phyloP scores from a whole-genome alignment of 2,797 vertebrate species.

The Nothura maculosa region DNA sequence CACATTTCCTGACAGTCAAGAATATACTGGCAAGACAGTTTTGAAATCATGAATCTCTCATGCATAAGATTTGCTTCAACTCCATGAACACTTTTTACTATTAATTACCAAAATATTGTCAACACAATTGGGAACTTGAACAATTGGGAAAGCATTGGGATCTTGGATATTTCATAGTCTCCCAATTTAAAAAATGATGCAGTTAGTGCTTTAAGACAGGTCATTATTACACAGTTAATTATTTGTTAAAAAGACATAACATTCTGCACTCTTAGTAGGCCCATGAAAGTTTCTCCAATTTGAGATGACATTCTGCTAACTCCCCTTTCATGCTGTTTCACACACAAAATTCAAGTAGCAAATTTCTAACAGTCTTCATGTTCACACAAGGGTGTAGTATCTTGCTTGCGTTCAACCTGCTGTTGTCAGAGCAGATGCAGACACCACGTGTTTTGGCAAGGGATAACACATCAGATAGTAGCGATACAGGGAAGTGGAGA shows the following conservation, averaged over 20 bases:
- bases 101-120: background rate
- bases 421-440: slow-evolving; percentile 68
- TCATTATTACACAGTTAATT: background rate
- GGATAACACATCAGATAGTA: slow-evolving; percentile 59
- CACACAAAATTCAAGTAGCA: slow-evolving; percentile 26
- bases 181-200: background rate
- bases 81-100: background rate
- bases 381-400: slow-evolving; percentile 43
- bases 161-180: background rate
- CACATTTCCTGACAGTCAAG: background rate
- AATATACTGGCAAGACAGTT: background rate
- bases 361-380: slow-evolving; percentile 38
- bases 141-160: background rate
- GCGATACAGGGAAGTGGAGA: slow-evolving; percentile 34
- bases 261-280: background rate
- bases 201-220: background rate
- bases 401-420: slow-evolving; percentile 63
- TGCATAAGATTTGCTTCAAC: background rate
- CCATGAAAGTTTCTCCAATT: background rate
- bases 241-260: slow-evolving; percentile 17
- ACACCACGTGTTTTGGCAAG: slow-evolving; percentile 54
- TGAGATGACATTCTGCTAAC: slow-evolving; percentile 23
- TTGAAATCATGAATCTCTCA: background rate
- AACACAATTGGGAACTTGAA: background rate
- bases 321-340: slow-evolving; percentile 25